Percentiles rank a stretch among this genome's conserved stretches.
These are phyloP conservation scores for Pollicipes pollicipes DNA, from an alignment of 1,140 invertebrate genomes.

Conservation along the genomic window DNA sequence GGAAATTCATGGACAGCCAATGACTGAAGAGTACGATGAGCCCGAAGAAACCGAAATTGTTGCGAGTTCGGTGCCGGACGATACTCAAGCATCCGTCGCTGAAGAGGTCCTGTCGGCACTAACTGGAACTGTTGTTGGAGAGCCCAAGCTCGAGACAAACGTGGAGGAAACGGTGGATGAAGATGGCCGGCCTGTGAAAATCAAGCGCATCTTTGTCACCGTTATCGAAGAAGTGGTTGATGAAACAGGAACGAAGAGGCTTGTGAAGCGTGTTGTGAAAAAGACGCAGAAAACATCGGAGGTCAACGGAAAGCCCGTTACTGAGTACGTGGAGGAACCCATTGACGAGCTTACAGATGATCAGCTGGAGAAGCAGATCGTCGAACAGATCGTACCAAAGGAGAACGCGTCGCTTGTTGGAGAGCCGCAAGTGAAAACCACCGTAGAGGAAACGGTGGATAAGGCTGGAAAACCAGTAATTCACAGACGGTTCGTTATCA, in stretches of 20 bases:
- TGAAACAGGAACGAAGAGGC: not conserved
- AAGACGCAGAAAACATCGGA: not conserved
- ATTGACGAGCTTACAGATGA: not conserved
- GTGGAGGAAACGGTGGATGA: no score
- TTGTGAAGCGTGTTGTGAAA: not conserved
- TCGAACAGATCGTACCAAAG: not conserved
- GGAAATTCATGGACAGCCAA: no score
- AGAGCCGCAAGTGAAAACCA: not conserved
- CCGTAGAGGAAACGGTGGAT: not conserved
- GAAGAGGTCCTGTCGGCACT: no score
- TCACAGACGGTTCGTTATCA: not conserved
- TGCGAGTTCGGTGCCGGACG: no score
- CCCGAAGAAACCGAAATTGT: no score
- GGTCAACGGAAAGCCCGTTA: not conserved
- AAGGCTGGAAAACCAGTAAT: not conserved
- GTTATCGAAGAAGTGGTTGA: not conserved
- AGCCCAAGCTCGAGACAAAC: no score
- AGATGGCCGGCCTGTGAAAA: no score
- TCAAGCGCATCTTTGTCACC: no score
- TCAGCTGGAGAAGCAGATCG: not conserved
- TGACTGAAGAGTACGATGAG: no score
- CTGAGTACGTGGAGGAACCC: not conserved
- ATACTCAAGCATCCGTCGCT: no score
- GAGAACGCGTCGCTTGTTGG: not conserved
- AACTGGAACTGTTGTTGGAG: no score